These are phyloP conservation scores for Drosophila nikananu DNA, from an alignment of 1,140 invertebrate species.

Conservation along the genomic window DNA sequence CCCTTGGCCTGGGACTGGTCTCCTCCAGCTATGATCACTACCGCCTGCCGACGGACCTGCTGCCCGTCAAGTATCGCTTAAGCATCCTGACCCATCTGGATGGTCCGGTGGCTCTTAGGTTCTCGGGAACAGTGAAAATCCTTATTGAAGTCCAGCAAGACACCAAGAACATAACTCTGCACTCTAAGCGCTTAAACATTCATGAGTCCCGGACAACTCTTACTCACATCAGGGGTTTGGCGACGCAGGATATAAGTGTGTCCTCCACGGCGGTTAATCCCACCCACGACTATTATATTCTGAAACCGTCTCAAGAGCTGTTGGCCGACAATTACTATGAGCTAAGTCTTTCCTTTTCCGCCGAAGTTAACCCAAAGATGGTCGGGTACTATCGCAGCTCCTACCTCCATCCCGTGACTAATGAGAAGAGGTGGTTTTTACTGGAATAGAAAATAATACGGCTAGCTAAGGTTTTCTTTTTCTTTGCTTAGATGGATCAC, in stretches of 20 bases:
- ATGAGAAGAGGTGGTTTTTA: constrained; percentile 87
- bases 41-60: constrained; percentile 88
- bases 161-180: constrained; percentile 89
- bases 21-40: constrained; percentile 80
- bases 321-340: constrained; percentile 86
- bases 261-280: constrained; percentile 49
- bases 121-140: constrained; percentile 88
- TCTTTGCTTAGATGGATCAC: constrained; percentile 69
- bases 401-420: constrained; percentile 88
- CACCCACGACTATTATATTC: constrained; percentile 87
- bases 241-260: constrained; percentile 83
- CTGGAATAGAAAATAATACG: not conserved
- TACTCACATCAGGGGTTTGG: not conserved
- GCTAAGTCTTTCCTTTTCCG: constrained; percentile 88
- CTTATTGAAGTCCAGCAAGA: constrained; percentile 85
- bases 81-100: constrained; percentile 88
- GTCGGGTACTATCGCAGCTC: constrained; percentile 92
- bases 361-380: constrained; percentile 87
- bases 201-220: constrained; percentile 5
- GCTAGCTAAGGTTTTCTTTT: not conserved
- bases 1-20: constrained; percentile 29
- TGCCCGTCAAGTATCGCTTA: constrained; percentile 89
- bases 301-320: constrained; percentile 87
- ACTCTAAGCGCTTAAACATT: constrained; percentile 85
- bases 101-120: constrained; percentile 65